Percentiles rank a stretch among this genome's conserved stretches.
Evolutionary conservation across 2,888 invertebrate genomes (phyloP).

Genomic region (Troilus luridus): DNA sequence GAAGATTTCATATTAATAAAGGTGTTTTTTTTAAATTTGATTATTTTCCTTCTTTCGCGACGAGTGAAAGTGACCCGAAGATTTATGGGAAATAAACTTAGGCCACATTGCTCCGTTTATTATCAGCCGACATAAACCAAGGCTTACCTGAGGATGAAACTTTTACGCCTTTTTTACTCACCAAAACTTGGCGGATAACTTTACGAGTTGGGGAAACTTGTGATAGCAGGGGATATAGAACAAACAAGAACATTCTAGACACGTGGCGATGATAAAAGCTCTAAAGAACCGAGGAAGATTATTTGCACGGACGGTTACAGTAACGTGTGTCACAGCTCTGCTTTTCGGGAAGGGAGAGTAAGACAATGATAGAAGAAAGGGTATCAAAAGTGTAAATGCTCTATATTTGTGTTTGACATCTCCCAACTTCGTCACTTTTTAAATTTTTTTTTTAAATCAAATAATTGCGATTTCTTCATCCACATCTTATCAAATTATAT

Average conservation of each 20-base stretch:
- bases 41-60: neutral
- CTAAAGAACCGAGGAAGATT: neutral
- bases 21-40: neutral
- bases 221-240: conserved; percentile 30
- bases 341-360: too few species aligned
- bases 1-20: too few species aligned
- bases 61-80: neutral
- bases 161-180: neutral
- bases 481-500: too few species aligned
- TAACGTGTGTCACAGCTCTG: neutral
- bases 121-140: neutral
- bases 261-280: neutral
- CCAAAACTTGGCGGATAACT: conserved; percentile 6
- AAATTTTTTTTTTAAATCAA: too few species aligned
- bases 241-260: conserved; percentile 24
- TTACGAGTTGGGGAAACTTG: neutral
- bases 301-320: neutral
- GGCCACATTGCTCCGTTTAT: neutral
- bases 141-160: conserved; percentile 19
- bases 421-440: too few species aligned
- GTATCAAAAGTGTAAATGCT: too few species aligned
- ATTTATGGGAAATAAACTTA: conserved; percentile 6
- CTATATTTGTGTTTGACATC: too few species aligned
- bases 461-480: too few species aligned
- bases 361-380: neutral